Percentiles rank a stretch among this genome's conserved stretches.
Evolutionary conservation across 1,140 invertebrate species (phyloP).

Genomic region (Trinorchestia longiramus): DNA sequence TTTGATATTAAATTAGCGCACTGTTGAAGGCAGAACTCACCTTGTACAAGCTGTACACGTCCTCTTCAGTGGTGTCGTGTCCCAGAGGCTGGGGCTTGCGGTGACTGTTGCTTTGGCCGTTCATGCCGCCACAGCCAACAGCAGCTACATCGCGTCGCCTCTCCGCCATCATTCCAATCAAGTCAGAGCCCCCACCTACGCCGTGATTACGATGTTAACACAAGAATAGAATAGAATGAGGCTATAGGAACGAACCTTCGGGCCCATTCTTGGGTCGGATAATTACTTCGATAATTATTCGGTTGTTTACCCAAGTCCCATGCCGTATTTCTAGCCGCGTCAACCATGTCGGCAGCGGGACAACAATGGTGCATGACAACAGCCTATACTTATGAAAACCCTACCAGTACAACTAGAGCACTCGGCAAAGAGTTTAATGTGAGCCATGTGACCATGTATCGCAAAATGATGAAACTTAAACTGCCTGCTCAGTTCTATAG

Average conservation of each 20-base stretch:
- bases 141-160: slow-evolving; percentile 68
- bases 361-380: no score
- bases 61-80: slow-evolving; percentile 64
- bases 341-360: no score
- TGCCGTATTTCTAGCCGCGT: no score
- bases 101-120: slow-evolving; percentile 13
- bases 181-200: not conserved
- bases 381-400: no score
- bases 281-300: no score
- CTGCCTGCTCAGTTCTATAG: no score
- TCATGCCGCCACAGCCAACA: slow-evolving; percentile 14
- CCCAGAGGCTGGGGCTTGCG: slow-evolving; percentile 56
- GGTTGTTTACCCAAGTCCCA: no score
- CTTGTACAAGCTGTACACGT: slow-evolving; percentile 63
- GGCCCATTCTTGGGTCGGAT: no score
- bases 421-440: no score
- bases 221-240: not conserved
- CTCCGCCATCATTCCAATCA: slow-evolving; percentile 66
- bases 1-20: not conserved
- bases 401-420: no score
- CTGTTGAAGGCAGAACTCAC: not conserved
- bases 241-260: not conserved
- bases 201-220: not conserved
- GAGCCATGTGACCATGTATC: no score
- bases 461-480: no score